These are phyloP conservation scores for Gambusia affinis DNA, from an alignment of 2,113 vertebrate species.

Conservation along the genomic window DNA sequence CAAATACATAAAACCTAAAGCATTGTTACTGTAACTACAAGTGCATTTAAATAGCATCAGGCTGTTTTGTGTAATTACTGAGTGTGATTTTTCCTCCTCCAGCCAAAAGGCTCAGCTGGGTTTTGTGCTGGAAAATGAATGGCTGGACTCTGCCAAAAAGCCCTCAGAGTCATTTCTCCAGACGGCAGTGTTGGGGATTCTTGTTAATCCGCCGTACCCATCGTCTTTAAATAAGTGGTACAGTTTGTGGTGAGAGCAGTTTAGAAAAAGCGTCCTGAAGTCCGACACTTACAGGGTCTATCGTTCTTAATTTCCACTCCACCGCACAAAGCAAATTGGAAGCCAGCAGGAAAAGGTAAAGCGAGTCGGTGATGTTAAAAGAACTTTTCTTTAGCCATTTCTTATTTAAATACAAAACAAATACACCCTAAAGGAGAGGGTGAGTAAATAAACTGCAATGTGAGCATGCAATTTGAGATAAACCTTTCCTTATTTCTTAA, in stretches of 20 bases:
- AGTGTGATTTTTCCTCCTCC: constrained; percentile 43
- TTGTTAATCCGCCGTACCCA: constrained; percentile 72
- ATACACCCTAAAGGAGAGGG: background rate
- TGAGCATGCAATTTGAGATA: constrained; percentile 7
- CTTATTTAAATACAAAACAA: constrained; percentile 26
- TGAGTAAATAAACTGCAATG: constrained; percentile 17
- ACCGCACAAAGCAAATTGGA: constrained; percentile 69
- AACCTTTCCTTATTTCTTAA: constrained; percentile 1
- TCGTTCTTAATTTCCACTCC: constrained; percentile 73
- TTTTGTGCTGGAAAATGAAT: constrained; percentile 67
- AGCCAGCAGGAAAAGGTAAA: constrained; percentile 50
- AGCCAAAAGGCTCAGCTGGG: constrained; percentile 70
- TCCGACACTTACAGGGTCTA: constrained; percentile 59
- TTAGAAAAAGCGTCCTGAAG: constrained; percentile 60
- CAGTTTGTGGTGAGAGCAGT: constrained; percentile 55
- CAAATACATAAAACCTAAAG: constrained; percentile 7
- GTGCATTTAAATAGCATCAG: constrained; percentile 40
- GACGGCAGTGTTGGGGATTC: constrained; percentile 68
- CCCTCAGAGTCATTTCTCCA: constrained; percentile 69
- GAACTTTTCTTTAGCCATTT: constrained; percentile 17
- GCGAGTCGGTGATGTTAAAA: constrained; percentile 37
- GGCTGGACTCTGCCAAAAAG: constrained; percentile 65
- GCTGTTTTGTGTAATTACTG: constrained; percentile 57
- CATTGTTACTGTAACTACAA: constrained; percentile 27
- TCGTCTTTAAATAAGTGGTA: constrained; percentile 73